Base-by-base conservation (phyloP, 2,113 vertebrate species). In the Chaetura pelagica region DNA sequence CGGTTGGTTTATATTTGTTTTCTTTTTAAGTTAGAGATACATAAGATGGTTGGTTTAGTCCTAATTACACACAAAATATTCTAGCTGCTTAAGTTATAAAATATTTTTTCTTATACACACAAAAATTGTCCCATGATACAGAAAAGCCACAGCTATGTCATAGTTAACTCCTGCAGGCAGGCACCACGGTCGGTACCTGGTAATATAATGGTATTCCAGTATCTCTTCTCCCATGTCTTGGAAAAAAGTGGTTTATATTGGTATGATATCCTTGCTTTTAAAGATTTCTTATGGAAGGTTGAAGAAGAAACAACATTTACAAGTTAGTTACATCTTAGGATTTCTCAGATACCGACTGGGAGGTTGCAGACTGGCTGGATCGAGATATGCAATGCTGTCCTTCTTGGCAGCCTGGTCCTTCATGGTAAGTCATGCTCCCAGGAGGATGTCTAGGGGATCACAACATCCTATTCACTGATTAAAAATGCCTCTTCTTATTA, bases 141-240 rank as follows among this genome's bases (percentile, higher is more conserved):
- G 10, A 67, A 84, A 40, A 64, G 6, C 2, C 14, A 44, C 34
- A n/a, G 89, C 38, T 63, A 4, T 58, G 54, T 27, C 12, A 66
- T 0, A 2, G 29, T 75, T 72, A 75, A 58, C 35, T 49, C 9
- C 18, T 18, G 35, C 7, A 55, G 7, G 7, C 14, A 35, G 20
- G 6, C 7, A 58, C 9, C 11, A 68, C 44, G 5, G 2, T 52
- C 49, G 62, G 17, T 12, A 46, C 1, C 6, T 12, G 4, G 19
- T 23, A 84, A 44, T 2, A 42, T 2, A 17, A 2, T 57, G 3
- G 9, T 46, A 24, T 48, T 62, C 22, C 4, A 2, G 0, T 32
- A 71, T 13, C 1, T 82, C 12, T 67, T 51, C 52, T 52, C 13
- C 12, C 10, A 51, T 10, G 12, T 42, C 24, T 29, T 76, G 46